Evolutionary conservation across 2,888 invertebrate genomes (phyloP).

Genomic region (Pocota personata): DNA sequence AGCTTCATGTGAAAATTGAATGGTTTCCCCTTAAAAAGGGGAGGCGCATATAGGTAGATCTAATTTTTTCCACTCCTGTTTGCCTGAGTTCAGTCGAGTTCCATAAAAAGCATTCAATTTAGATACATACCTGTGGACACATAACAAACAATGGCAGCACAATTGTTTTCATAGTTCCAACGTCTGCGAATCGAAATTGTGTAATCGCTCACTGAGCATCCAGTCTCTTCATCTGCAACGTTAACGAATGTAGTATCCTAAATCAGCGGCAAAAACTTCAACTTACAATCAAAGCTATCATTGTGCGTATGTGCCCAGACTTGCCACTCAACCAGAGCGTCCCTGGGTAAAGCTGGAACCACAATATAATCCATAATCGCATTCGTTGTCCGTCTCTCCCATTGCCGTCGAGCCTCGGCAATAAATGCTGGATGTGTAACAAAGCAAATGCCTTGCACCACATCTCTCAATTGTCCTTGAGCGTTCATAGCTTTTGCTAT

Average conservation of each 20-base stretch:
- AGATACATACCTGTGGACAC: conserved; percentile 86
- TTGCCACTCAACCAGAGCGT: conserved; percentile 95
- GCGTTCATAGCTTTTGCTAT: conserved; percentile 92
- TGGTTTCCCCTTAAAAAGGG: no score
- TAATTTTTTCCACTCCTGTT: no score
- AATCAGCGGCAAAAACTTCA: conserved; percentile 47
- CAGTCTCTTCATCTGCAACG: conserved; percentile 91
- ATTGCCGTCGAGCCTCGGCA: conserved; percentile 90
- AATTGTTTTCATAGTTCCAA: conserved; percentile 95
- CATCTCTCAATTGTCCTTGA: conserved; percentile 90
- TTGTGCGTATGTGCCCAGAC: conserved; percentile 95
- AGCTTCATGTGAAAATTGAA: no score
- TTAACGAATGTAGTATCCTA: neutral
- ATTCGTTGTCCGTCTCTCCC: conserved; percentile 92
- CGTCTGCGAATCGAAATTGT: conserved; percentile 92
- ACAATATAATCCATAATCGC: conserved; percentile 95
- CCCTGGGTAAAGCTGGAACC: conserved; percentile 90
- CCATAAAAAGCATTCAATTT: neutral
- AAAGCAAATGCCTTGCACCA: conserved; percentile 95
- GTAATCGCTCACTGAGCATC: conserved; percentile 92
- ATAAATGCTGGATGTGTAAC: conserved; percentile 89
- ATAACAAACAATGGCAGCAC: conserved; percentile 93
- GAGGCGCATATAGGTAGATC: no score
- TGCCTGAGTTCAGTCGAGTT: neutral
- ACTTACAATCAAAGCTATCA: conserved; percentile 92